Percentiles rank a stretch among this genome's conserved stretches.
phyloP scores from a whole-genome alignment of 1,140 invertebrate genomes.

The Phthorimaea operculella region DNA sequence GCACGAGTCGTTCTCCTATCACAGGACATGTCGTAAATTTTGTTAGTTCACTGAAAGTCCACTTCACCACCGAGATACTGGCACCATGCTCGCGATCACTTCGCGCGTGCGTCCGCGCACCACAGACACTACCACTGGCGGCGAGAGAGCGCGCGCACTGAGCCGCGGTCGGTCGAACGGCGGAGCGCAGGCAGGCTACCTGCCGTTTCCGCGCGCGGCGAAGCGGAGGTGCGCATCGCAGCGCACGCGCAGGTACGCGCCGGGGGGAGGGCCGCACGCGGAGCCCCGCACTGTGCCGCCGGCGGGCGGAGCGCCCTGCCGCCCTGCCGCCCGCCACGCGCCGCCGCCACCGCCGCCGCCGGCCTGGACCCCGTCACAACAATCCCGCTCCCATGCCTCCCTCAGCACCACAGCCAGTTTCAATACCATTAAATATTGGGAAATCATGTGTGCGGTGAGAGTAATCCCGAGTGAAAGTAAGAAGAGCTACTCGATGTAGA shows the following conservation, averaged over 20 bases:
- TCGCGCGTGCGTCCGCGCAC: slow-evolving; percentile 51
- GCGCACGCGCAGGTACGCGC: slow-evolving; percentile 54
- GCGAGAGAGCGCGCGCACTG: slow-evolving; percentile 63
- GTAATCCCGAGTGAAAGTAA: too few species aligned
- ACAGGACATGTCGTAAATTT: slow-evolving; percentile 58
- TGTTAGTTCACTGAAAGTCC: slow-evolving; percentile 40
- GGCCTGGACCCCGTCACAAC: slow-evolving; percentile 21
- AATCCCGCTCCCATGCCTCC: slow-evolving; percentile 14
- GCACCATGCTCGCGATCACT: slow-evolving; percentile 44
- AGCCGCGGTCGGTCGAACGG: slow-evolving; percentile 26
- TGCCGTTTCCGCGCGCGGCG: slow-evolving; percentile 52
- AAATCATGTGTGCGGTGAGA: too few species aligned
- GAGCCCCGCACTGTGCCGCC: slow-evolving; percentile 22
- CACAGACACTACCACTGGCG: slow-evolving; percentile 58
- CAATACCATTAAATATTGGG: too few species aligned
- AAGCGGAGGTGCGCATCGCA: slow-evolving; percentile 63
- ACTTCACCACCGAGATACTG: slow-evolving; percentile 47
- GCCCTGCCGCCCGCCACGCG: slow-evolving; percentile 11
- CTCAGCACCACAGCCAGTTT: neutral
- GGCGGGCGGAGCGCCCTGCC: slow-evolving; percentile 7
- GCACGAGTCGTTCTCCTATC: slow-evolving; percentile 60
- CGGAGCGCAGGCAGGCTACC: slow-evolving; percentile 43
- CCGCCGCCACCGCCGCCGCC: neutral
- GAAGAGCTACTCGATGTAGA: too few species aligned
- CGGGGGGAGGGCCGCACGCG: slow-evolving; percentile 23